These are phyloP conservation scores for Scaptomyza reducta DNA, from an alignment of 2,888 invertebrate species.

Conservation along the genomic window DNA sequence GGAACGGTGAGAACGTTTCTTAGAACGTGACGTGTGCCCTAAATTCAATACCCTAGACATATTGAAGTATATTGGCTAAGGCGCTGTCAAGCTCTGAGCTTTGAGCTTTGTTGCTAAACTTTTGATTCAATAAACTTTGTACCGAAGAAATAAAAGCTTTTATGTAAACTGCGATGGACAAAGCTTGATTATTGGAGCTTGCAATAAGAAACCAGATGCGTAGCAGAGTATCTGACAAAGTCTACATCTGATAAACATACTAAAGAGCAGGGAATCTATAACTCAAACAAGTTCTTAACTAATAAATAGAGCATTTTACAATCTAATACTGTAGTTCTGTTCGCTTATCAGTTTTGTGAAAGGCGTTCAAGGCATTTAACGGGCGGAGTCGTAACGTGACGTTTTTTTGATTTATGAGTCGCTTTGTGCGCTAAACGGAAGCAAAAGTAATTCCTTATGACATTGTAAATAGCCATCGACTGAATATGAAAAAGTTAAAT, in stretches of 20 bases:
- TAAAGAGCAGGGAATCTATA: too few relatives aligned
- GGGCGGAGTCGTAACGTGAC: slow-evolving; percentile 27
- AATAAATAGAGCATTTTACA: background rate
- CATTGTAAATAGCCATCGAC: background rate
- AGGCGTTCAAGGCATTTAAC: slow-evolving; percentile 45
- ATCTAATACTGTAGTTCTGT: background rate
- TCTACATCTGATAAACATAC: too few relatives aligned
- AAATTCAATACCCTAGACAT: background rate
- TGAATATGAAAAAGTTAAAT: background rate
- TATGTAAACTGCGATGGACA: too few relatives aligned
- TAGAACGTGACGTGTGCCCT: slow-evolving; percentile 4
- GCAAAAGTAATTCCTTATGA: background rate
- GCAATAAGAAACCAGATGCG: too few relatives aligned
- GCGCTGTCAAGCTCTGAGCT: too few relatives aligned
- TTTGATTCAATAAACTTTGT: too few relatives aligned
- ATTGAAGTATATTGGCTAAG: background rate
- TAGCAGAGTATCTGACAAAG: too few relatives aligned
- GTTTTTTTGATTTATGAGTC: slow-evolving; percentile 38
- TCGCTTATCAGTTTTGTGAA: slow-evolving; percentile 31
- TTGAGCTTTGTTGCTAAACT: too few relatives aligned
- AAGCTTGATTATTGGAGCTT: too few relatives aligned
- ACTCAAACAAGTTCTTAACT: background rate
- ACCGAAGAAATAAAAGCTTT: too few relatives aligned
- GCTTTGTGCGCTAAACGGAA: slow-evolving; percentile 34
- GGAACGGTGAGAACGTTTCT: background rate